Base-by-base conservation (phyloP, 1,140 invertebrate genomes). In the Hyles vespertilio region DNA sequence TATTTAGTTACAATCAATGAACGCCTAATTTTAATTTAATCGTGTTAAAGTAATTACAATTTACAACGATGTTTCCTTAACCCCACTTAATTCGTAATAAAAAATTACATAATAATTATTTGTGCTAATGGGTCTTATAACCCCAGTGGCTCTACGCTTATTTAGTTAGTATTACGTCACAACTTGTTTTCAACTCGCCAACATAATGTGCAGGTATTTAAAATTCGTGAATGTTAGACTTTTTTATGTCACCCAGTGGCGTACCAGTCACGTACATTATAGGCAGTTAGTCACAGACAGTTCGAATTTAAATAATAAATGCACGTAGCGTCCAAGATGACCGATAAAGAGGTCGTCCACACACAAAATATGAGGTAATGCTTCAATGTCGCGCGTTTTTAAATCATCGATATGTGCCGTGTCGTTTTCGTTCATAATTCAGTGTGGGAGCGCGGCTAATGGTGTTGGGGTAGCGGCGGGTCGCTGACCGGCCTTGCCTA, bases 321-420 rank as follows among this genome's bases (percentile, higher is more conserved):
- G 70, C 82, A 80, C 70, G 79, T 77, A 71, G 43, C 69, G 69
- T 70, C 62, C 72, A 62, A 69, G 82, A 85, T 85, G 82, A 83
- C 82, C 82, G 82, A 85, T 85, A 80, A 81, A 65, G 64, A 60
- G 76, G 67, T 72, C 75, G 67, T 63, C 67, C 51, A 66, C 67
- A 68, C 58, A 72, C 62, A 63, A 56, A 74, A 72, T 72, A 78
- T 72, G 73, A 78, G 72, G 72, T 80, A 79, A 79, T 71, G 70
- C 70, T 56, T 74, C 70, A 76, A 77, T 77, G 78, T 72, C 62
- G 63, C 60, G 34, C 56, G 56, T 51, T 69, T 22, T 36, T 9
- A 56, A 56, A 47, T 56, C 45, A 48, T 56, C 54, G 43, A 34
- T 56, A 47, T 40, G 51, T 59, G 53, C 34, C 32, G 40, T 36